A percentile compares a stretch with the other conserved stretches of the same genome.
Conservation (phyloP, 92 coral and sea anemone genomes). For the Scolanthus callimorphus region DNA sequence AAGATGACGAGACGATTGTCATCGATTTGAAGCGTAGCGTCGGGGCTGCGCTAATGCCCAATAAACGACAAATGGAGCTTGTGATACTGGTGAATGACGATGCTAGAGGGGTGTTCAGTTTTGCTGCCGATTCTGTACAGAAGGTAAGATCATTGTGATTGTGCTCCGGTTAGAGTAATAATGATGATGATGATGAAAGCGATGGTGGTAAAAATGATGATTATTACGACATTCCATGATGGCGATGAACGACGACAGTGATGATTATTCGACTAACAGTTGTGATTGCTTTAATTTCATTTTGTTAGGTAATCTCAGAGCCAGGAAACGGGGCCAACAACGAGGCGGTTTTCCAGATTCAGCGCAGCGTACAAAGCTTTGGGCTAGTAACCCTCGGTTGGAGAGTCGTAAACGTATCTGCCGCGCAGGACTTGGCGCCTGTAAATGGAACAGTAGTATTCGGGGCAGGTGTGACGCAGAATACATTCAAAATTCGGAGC, state of each 20-base stretch:
- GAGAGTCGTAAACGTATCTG: constrained; percentile 61
- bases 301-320: constrained; percentile 71
- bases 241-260: no score
- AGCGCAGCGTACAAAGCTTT: constrained; percentile 49
- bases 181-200: no score
- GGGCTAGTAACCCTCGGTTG: constrained; percentile 82
- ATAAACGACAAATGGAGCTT: constrained; percentile 43
- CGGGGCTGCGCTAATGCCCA: constrained; percentile 43
- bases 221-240: no score
- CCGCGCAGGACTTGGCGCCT: constrained; percentile 61
- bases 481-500: constrained; percentile 53
- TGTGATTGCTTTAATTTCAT: no score
- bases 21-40: constrained; percentile 36
- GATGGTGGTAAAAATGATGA: no score
- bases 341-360: constrained; percentile 64
- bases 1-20: constrained; percentile 68
- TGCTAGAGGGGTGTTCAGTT: constrained; percentile 79
- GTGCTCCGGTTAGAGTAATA: no score
- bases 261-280: no score
- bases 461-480: constrained; percentile 37
- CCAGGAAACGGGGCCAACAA: constrained; percentile 79
- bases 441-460: constrained; percentile 75
- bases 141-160: no score
- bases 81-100: constrained; percentile 75
- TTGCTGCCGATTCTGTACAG: constrained; percentile 22